Conservation (phyloP, 2,113 vertebrate genomes). For the Sapajus apella region DNA sequence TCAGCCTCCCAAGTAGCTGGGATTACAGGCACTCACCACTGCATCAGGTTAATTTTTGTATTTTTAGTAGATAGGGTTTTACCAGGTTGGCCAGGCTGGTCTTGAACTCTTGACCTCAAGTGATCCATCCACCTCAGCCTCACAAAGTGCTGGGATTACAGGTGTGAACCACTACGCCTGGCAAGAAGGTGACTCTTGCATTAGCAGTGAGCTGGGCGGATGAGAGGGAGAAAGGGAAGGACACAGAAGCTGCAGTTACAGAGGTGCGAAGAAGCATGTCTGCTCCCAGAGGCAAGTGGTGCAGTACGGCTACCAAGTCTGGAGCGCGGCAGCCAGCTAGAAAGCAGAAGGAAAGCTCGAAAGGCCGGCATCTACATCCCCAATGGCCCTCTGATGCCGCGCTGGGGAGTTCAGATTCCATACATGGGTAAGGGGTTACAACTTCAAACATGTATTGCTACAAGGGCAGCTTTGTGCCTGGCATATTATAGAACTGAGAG, state of each 20-base stretch:
- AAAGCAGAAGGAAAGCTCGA: background rate
- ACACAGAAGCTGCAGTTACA: background rate
- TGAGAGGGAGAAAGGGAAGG: background rate
- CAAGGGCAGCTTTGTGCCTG: background rate
- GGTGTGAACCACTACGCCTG: too few species aligned
- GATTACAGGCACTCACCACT: too few species aligned
- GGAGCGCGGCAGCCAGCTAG: background rate
- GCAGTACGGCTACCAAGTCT: background rate
- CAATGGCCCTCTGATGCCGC: background rate
- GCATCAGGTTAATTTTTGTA: too few species aligned
- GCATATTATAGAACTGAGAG: background rate
- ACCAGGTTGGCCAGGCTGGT: too few species aligned
- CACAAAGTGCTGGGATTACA: too few species aligned
- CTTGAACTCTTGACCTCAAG: too few species aligned
- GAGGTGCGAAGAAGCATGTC: background rate
- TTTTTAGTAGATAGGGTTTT: too few species aligned
- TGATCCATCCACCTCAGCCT: too few species aligned
- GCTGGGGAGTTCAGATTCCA: background rate
- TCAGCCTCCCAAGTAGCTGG: too few species aligned
- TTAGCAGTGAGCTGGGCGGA: background rate
- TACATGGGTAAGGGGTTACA: too few species aligned
- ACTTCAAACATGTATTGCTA: background rate
- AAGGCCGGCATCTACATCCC: background rate
- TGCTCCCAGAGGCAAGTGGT: background rate
- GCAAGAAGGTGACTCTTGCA: background rate